Evolutionary conservation across 1,140 invertebrate species (phyloP).

Genomic region (Pentalonia nigronervosa): DNA sequence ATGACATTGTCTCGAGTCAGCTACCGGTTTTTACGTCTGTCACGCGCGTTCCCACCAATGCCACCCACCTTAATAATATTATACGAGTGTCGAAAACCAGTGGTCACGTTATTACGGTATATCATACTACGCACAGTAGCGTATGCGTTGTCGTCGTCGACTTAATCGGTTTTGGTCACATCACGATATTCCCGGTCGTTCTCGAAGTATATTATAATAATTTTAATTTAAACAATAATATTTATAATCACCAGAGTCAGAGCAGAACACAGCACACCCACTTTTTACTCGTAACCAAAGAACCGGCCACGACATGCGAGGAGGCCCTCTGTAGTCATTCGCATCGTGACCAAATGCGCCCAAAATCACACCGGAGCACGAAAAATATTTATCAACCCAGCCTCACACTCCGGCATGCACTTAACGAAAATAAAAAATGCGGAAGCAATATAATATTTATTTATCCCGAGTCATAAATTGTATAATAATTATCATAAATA

Average conservation of each 20-base stretch:
- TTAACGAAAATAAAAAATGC: no score
- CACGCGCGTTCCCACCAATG: not conserved
- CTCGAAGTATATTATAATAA: not conserved
- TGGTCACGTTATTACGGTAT: not conserved
- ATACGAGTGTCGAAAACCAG: not conserved
- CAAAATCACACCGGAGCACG: no score
- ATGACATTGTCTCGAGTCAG: not conserved
- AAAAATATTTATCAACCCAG: no score
- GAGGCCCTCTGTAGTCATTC: no score
- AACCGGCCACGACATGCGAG: not conserved
- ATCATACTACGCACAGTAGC: not conserved
- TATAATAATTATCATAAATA: no score
- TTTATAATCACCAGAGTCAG: not conserved
- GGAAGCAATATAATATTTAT: no score
- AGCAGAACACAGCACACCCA: not conserved
- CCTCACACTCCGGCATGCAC: no score
- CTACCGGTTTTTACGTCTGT: slow-evolving; percentile 1
- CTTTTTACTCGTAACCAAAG: not conserved
- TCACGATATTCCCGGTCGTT: not conserved
- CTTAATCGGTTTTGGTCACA: not conserved
- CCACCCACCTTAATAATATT: not conserved
- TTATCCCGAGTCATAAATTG: no score
- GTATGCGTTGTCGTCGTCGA: not conserved
- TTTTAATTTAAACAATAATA: no score
- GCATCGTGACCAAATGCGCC: no score